A percentile compares a stretch with the other conserved stretches of the same genome.
Evolutionary conservation across 2,888 invertebrate species (phyloP).

Genomic region (Calameuta pallipes): DNA sequence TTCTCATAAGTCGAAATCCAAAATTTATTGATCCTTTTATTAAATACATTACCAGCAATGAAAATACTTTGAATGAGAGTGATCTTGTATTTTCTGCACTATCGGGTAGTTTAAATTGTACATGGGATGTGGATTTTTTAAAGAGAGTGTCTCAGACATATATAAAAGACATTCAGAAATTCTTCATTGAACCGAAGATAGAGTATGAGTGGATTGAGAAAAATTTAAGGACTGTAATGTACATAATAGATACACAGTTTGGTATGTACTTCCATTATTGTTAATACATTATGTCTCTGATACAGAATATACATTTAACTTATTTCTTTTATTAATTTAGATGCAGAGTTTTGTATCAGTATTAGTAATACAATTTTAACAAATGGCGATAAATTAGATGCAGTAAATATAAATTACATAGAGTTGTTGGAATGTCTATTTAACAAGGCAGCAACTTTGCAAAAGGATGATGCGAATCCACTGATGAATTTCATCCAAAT

Average conservation of each 20-base stretch:
- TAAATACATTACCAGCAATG: slow-evolving; percentile 64
- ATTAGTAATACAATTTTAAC: slow-evolving; percentile 47
- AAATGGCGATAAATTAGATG: slow-evolving; percentile 55
- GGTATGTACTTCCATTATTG: slow-evolving; percentile 33
- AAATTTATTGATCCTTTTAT: slow-evolving; percentile 68
- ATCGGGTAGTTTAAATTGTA: slow-evolving; percentile 65
- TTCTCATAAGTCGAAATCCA: slow-evolving; percentile 70
- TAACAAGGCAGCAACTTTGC: slow-evolving; percentile 33
- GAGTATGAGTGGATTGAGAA: slow-evolving; percentile 56
- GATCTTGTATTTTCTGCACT: slow-evolving; percentile 74
- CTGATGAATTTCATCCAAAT: slow-evolving; percentile 49
- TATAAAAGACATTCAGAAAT: slow-evolving; percentile 73
- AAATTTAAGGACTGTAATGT: slow-evolving; percentile 71
- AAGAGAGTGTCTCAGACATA: slow-evolving; percentile 71
- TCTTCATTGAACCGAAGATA: slow-evolving; percentile 42
- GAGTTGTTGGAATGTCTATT: slow-evolving; percentile 49
- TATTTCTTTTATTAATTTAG: slow-evolving; percentile 30
- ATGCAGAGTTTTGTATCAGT: slow-evolving; percentile 41
- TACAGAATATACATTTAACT: background rate
- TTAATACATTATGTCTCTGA: too few species aligned
- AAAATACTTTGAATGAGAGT: slow-evolving; percentile 70
- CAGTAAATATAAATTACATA: slow-evolving; percentile 45
- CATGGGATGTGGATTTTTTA: slow-evolving; percentile 67
- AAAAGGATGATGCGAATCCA: slow-evolving; percentile 27
- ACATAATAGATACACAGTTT: slow-evolving; percentile 68